A percentile compares a stretch with the other conserved stretches of the same genome.
Evolutionary conservation across 2,888 invertebrate genomes (phyloP).

Genomic region (Drosophila imparisetae): DNA sequence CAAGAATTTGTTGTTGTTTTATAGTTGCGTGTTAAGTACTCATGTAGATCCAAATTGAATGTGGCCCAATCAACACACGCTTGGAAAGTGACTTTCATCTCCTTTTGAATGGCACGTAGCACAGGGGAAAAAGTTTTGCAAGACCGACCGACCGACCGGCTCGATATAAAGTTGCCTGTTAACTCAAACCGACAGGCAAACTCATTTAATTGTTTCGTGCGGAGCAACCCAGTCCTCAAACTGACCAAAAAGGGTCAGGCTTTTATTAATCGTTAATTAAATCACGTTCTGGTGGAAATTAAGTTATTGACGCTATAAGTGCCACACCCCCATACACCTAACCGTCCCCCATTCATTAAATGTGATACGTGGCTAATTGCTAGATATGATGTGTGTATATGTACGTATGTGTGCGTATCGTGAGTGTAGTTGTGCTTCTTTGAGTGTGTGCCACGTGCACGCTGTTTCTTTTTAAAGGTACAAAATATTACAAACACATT

Average conservation of each 20-base stretch:
- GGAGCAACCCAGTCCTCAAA: not conserved
- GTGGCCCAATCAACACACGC: conserved; percentile 23
- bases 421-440: not conserved
- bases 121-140: conserved; percentile 32
- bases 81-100: conserved; percentile 13
- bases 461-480: conserved; percentile 14
- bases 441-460: conserved; percentile 11
- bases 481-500: not conserved
- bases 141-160: conserved; percentile 13
- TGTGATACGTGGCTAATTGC: conserved; percentile 69
- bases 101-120: conserved; percentile 26
- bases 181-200: conserved; percentile 59
- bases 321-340: conserved; percentile 13
- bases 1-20: not conserved
- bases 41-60: conserved; percentile 35
- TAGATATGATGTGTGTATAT: not conserved
- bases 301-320: conserved; percentile 77
- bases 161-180: conserved; percentile 41
- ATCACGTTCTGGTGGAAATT: conserved; percentile 75
- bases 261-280: conserved; percentile 73
- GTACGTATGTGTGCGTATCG: not conserved
- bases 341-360: conserved; percentile 6
- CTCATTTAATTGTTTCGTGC: conserved; percentile 66
- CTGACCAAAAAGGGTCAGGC: conserved; percentile 8
- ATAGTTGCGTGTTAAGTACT: too few relatives aligned